These are phyloP conservation scores for Geophilus truncorum DNA, from an alignment of 2,888 invertebrate genomes.

Conservation along the genomic window DNA sequence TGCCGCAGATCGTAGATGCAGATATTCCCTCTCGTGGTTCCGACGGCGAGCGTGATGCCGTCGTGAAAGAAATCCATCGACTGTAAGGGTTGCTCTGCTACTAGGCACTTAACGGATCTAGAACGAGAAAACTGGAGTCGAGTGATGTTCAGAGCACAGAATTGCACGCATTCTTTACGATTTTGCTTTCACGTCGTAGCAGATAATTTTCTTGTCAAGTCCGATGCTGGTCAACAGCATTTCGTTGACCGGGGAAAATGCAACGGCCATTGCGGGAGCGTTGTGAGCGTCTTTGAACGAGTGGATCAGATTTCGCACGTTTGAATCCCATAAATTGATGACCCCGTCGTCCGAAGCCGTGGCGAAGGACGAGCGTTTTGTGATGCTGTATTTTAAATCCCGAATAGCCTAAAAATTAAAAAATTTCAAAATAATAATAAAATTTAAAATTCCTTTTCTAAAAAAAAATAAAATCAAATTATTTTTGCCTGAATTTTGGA, in stretches of 20 bases:
- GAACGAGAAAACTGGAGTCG: too few relatives aligned
- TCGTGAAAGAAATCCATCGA: constrained; percentile 46
- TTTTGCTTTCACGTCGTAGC: constrained; percentile 47
- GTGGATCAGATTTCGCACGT: constrained; percentile 44
- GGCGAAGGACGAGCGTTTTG: constrained; percentile 45
- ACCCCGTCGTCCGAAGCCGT: constrained; percentile 47
- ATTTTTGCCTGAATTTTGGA: constrained; percentile 29
- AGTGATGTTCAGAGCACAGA: too few relatives aligned
- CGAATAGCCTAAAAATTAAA: constrained; percentile 44
- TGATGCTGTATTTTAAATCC: constrained; percentile 45
- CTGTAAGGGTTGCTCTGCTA: constrained; percentile 46
- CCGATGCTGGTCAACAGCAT: constrained; percentile 49
- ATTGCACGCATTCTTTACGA: too few relatives aligned
- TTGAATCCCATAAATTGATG: constrained; percentile 48
- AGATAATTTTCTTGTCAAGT: constrained; percentile 49
- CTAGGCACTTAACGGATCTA: constrained; percentile 44
- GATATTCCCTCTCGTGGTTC: constrained; percentile 47
- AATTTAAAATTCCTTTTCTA: background rate
- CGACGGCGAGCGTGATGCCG: constrained; percentile 47
- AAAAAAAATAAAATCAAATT: background rate
- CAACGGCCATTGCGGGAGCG: constrained; percentile 48
- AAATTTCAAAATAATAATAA: background rate
- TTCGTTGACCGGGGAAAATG: constrained; percentile 51
- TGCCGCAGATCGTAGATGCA: constrained; percentile 48
- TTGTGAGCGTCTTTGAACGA: constrained; percentile 45